Base-by-base conservation (phyloP, 2,888 invertebrate genomes). In the Falcaria lacertinaria region DNA sequence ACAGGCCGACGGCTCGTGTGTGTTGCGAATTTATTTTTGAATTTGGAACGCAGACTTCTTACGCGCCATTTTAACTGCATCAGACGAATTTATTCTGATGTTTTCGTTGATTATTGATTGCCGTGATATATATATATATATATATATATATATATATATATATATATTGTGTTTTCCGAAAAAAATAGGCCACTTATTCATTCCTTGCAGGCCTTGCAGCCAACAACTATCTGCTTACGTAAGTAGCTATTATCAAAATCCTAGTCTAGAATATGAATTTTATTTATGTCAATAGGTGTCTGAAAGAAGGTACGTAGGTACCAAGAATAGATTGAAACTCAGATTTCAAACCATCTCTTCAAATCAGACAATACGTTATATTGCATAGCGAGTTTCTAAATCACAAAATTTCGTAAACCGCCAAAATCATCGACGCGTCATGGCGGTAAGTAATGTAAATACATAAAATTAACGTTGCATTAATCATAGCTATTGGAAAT, bases 21-120 rank as follows among this genome's bases (percentile, higher is more conserved):
- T 73, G 75, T 77, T 74, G 77, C 84, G 72, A 81, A 88, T 88
- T 87, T 89, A 89, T 89, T 89, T 89, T 89, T 87, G 88, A 85
- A 89, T 85, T 81, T 87, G 79, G 88, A 87, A 87, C 87, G 87
- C 87, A 84, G 83, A 82, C 84, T 28, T 28, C 28, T 85, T 80
- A 75, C 75, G 74, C 84, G 78, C 84, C 76, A 82, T 84, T 86
- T 83, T 77, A 74, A 77, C 79, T 74, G 76, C 73, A 73, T 68
- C 64, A 72, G 73, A 74, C n/a, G n/a, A n/a, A n/a, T n/a, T n/a
- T n/a, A 79, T 78, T 73, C 65, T 68, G 61, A 73, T 66, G 72
- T 78, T 81, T 82, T 81, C 72, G 67, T 69, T 63, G 64, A 64
- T 66, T 63, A 63, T 53, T 51, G 55, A n/a, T n/a, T n/a, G n/a